Conservation (phyloP, 2,113 vertebrate species). For the Meriones unguiculatus region DNA sequence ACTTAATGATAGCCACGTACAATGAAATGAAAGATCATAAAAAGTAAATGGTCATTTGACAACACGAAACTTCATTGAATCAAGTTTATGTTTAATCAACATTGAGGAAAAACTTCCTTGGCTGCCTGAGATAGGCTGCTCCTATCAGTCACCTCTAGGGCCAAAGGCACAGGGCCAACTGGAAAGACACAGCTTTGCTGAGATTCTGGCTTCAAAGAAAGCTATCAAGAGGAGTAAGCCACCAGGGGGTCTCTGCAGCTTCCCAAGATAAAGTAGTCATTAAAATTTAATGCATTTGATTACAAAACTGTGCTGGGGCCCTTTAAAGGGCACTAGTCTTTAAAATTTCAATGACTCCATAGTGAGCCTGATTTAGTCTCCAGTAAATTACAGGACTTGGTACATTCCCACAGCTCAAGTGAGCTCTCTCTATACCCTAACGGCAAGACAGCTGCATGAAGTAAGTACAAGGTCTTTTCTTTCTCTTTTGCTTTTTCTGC, state of each 20-base stretch:
- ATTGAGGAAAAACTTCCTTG: conserved; percentile 4
- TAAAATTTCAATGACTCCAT: conserved; percentile 63
- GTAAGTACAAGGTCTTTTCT: not conserved
- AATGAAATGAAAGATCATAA: conserved; percentile 51
- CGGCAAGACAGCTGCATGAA: conserved; percentile 12
- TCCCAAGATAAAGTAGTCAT: conserved; percentile 56
- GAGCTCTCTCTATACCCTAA: not conserved
- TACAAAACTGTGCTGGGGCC: conserved; percentile 56
- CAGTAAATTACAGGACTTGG: conserved; percentile 20
- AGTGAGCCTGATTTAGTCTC: conserved; percentile 49
- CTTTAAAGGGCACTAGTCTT: conserved; percentile 53
- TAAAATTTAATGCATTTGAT: conserved; percentile 68
- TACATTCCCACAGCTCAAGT: conserved; percentile 21
- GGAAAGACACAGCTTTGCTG: conserved; percentile 42
- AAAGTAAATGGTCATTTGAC: conserved; percentile 39
- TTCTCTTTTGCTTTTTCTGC: not conserved
- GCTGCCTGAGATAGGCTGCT: not conserved
- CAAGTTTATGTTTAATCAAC: conserved; percentile 20
- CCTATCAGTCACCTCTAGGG: not conserved
- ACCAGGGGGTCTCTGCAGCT: conserved; percentile 35
- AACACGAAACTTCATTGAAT: conserved; percentile 48
- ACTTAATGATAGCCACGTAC: not conserved
- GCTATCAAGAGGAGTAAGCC: conserved; percentile 38
- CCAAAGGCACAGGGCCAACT: conserved; percentile 48
- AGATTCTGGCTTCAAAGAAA: conserved; percentile 52